Evolutionary conservation across 2,797 vertebrate genomes (phyloP), one percentile per base, ranked within the genome.

Genomic region (Picus viridis): DNA sequence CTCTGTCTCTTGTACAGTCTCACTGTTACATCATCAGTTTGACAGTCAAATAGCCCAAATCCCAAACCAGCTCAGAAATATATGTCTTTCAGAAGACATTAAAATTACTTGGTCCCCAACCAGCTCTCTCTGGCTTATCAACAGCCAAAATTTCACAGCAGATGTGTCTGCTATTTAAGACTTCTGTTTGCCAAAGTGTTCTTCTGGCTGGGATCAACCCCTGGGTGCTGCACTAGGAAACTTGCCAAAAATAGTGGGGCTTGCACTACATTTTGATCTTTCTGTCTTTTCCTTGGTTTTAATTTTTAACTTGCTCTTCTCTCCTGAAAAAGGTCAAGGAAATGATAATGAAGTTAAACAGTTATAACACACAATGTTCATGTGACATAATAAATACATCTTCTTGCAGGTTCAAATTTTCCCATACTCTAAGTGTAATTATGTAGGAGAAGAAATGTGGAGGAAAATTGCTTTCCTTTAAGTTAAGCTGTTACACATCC

Each of bases 121-220:
- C 54, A 64, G 64, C 59, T 93, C 77, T 92, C 71, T 67, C 64
- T 78, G 58, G 65, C 65, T 95, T 90, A 78, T 93, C 81, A 91
- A 61, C 64, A 85, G 95, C 95, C 89, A 96, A 93, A 91, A 86
- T 87, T 93, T 94, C 65, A 63, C 62, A 95, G 78, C 92, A 96
- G 90, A 95, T 93, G 76, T 34, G 1, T 82, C 88, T 86, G 41
- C 78, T 96, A 90, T 93, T 91, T 85, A 86, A 73, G 51, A 76
- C 69, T 85, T 78, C 79, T 91, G 59, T 91, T 88, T 91, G 94
- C 92, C 96, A 89, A 92, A 93, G 69, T 86, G 62, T 79, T 94
- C n/a, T 77, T 95, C 94, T 96, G 95, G 83, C 88, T 86, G 45
- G 34, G 80, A 89, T 54, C 63, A 78, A 22, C 89, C 86, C 74